Evolutionary conservation across 2,888 invertebrate genomes (phyloP).

Genomic region (Branchipolynoe longqiensis): DNA sequence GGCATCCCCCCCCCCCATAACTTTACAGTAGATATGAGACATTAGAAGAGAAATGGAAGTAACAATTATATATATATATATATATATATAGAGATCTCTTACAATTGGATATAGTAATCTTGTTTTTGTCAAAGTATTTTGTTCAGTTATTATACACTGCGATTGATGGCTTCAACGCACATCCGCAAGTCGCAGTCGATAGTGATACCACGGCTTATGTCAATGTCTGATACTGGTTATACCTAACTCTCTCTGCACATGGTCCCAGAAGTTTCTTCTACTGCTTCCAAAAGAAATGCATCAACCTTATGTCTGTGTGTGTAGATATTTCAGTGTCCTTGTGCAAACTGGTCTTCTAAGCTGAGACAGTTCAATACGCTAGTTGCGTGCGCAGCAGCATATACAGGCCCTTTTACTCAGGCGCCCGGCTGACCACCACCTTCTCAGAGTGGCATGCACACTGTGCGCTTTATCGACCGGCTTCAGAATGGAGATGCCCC

Average conservation of each 20-base stretch:
- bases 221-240: slow-evolving; percentile 24
- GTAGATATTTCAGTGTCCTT: not conserved
- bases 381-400: too few relatives aligned
- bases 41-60: slow-evolving; percentile 47
- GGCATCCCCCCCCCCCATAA: slow-evolving; percentile 2
- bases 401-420: too few relatives aligned
- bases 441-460: too few relatives aligned
- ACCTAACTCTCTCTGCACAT: slow-evolving; percentile 36
- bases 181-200: not conserved
- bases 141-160: slow-evolving; percentile 25
- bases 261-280: slow-evolving; percentile 2
- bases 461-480: too few relatives aligned
- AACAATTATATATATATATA: slow-evolving; percentile 37
- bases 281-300: slow-evolving; percentile 15
- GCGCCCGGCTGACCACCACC: too few relatives aligned
- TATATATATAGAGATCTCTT: slow-evolving; percentile 14
- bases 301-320: not conserved
- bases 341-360: slow-evolving; percentile 28
- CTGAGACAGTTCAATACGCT: too few relatives aligned
- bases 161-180: not conserved
- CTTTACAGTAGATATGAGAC: slow-evolving; percentile 1
- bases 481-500: too few relatives aligned
- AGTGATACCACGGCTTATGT: slow-evolving; percentile 9
- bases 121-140: slow-evolving; percentile 26
- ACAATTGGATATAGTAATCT: slow-evolving; percentile 5